A percentile compares a stretch with the other conserved stretches of the same genome.
phyloP scores from a whole-genome alignment of 2,888 invertebrate species.

The Abscondita cerata region DNA sequence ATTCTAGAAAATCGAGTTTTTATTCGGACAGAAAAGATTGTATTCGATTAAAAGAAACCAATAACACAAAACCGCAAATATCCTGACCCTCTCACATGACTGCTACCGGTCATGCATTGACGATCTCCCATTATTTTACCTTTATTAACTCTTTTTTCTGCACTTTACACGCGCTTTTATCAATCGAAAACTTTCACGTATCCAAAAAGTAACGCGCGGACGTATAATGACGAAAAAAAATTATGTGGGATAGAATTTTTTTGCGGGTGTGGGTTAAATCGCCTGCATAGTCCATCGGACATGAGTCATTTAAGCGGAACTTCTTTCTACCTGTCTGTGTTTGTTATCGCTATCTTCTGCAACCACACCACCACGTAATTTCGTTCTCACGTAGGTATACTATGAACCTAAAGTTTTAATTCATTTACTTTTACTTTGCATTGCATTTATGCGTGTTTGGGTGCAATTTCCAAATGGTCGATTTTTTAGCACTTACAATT shows the following conservation, averaged over 20 bases:
- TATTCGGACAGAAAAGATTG: conserved; percentile 15
- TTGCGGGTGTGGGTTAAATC: conserved; percentile 44
- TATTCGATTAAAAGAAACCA: conserved; percentile 37
- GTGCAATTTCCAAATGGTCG: too few relatives aligned
- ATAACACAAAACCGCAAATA: conserved; percentile 43
- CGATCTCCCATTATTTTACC: conserved; percentile 19
- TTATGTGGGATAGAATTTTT: conserved; percentile 24
- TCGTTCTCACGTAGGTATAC: conserved; percentile 33
- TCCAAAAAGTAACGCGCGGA: too few relatives aligned
- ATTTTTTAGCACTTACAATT: too few relatives aligned
- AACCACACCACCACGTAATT: conserved; percentile 38
- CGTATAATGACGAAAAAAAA: neutral
- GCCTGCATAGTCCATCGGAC: conserved; percentile 44
- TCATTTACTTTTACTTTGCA: too few relatives aligned
- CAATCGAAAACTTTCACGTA: too few relatives aligned
- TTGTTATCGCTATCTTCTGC: conserved; percentile 40
- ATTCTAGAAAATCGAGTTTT: conserved; percentile 3
- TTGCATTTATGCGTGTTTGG: too few relatives aligned
- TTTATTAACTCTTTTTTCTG: neutral
- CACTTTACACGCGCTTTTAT: too few relatives aligned
- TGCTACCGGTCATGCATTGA: conserved; percentile 45
- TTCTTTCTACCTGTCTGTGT: conserved; percentile 40
- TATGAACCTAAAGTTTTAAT: too few relatives aligned
- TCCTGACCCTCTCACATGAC: conserved; percentile 39
- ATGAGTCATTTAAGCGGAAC: conserved; percentile 48